These are phyloP conservation scores for Megaustenia siamemsis DNA, from an alignment of 2,888 invertebrate genomes.

Conservation along the genomic window DNA sequence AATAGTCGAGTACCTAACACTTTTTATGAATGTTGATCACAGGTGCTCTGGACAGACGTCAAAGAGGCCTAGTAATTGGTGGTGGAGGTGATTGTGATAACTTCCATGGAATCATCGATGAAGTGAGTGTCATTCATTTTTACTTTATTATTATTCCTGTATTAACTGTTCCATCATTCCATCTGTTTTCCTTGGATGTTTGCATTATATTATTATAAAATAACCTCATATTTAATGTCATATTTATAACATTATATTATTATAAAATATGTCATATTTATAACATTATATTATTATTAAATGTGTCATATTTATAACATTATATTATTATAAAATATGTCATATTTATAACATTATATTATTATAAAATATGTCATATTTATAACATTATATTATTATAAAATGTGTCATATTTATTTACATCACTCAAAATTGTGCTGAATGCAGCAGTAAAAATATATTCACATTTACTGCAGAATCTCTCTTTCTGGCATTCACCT, in stretches of 20 bases:
- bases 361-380: no score
- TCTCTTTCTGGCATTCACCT: no score
- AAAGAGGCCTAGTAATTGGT: conserved; percentile 56
- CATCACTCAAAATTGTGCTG: no score
- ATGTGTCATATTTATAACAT: no score
- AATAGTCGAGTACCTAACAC: background rate
- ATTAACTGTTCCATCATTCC: background rate
- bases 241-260: background rate
- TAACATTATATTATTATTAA: no score
- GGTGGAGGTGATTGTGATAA: conserved; percentile 54
- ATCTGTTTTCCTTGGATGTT: background rate
- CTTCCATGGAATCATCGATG: conserved; percentile 54
- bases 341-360: no score
- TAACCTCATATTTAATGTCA: background rate
- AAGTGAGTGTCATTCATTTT: conserved; percentile 40
- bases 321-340: no score
- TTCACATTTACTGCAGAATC: no score
- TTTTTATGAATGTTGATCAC: background rate
- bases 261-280: no score
- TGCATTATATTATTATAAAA: background rate
- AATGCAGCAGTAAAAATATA: no score
- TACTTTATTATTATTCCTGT: background rate
- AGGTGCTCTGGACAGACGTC: conserved; percentile 50
- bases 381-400: no score
- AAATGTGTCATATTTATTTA: no score